Conservation (phyloP, 35 echinoderm and acorn worm species). For the Nesometra sesokonis region DNA sequence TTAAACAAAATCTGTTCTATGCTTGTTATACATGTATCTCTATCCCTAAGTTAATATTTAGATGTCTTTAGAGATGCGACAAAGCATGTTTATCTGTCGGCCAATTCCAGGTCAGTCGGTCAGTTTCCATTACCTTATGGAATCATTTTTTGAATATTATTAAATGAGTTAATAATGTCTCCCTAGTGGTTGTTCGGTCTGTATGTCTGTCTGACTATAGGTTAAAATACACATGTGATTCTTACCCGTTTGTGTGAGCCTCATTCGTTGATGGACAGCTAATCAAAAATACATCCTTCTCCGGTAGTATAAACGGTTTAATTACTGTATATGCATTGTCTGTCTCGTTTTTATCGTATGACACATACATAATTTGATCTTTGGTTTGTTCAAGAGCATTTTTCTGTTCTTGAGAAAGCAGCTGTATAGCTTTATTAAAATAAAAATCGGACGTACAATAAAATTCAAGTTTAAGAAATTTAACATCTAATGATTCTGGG, state of each 20-base stretch:
- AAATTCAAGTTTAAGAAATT: background rate
- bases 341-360: background rate
- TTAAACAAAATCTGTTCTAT: no score
- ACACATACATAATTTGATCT: background rate
- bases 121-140: no score
- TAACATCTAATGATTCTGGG: slow-evolving; percentile 14
- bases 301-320: background rate
- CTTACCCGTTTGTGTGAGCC: background rate
- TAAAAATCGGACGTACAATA: background rate
- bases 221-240: no score
- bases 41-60: no score
- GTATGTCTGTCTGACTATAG: no score
- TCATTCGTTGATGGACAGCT: background rate
- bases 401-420: background rate
- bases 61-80: no score
- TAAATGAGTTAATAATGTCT: no score
- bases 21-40: no score
- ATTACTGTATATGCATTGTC: background rate
- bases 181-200: no score
- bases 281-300: background rate
- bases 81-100: no score
- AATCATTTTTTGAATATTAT: no score
- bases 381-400: background rate
- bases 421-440: background rate
- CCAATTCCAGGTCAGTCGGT: no score